Percentiles rank a stretch among this genome's conserved stretches.
Conservation (phyloP, 2,888 invertebrate species). For the Trachelus tabidus region DNA sequence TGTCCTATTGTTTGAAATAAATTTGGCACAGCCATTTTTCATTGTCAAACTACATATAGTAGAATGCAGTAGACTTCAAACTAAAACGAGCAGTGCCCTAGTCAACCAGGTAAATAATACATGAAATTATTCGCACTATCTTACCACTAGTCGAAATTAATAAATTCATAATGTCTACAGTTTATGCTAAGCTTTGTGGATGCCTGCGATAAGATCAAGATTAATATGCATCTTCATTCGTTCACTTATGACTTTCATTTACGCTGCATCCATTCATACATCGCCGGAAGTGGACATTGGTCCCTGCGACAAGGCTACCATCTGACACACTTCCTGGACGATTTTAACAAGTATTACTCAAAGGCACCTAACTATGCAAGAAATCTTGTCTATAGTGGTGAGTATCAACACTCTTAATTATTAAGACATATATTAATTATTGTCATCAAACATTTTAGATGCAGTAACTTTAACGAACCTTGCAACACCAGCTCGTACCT, state of each 20-base stretch:
- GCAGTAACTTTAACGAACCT: conserved; percentile 71
- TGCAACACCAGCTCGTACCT: conserved; percentile 72
- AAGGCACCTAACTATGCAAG: conserved; percentile 82
- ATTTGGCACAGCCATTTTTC: conserved; percentile 78
- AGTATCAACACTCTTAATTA: conserved; percentile 19
- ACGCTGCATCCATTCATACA: conserved; percentile 75
- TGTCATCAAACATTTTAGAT: conserved; percentile 64
- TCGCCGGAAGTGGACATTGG: conserved; percentile 69
- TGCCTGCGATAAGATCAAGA: conserved; percentile 77
- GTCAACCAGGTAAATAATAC: conserved; percentile 69
- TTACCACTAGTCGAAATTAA: not conserved
- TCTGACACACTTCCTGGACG: conserved; percentile 78
- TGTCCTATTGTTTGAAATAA: conserved; percentile 76
- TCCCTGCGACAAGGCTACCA: conserved; percentile 75
- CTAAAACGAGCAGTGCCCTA: conserved; percentile 68
- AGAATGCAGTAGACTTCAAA: conserved; percentile 73
- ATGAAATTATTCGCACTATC: conserved; percentile 5
- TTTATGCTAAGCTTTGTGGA: conserved; percentile 74
- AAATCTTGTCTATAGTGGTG: conserved; percentile 78
- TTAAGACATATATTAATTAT: not conserved
- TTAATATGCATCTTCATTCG: conserved; percentile 80
- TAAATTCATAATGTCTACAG: conserved; percentile 33
- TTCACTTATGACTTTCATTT: conserved; percentile 84
- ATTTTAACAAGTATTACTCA: conserved; percentile 81
- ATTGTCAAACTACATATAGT: conserved; percentile 75